Evolutionary conservation across 1,140 invertebrate species (phyloP), one percentile per base, ranked within the genome.

Genomic region (Callitettix versicolor): DNA sequence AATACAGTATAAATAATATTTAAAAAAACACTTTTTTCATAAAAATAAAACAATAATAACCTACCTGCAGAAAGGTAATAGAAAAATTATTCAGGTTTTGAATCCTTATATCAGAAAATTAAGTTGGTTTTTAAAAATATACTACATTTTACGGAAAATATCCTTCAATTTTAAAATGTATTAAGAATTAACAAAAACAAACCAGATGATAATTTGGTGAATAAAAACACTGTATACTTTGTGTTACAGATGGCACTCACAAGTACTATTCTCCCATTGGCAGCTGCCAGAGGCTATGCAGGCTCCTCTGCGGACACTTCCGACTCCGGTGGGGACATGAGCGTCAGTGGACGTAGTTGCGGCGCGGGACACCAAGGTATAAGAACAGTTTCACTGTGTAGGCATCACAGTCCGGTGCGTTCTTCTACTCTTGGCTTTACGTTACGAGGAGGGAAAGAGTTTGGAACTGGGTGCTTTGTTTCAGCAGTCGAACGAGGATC

Each of bases 401-500:
- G 53, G 12, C 36, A 43, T n/a, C n/a, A 15, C 33, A 33, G 49
- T 4, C 38, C 18, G 14, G 26, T 40, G 7, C 44, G 30, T 14
- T 21, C 26, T 17, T 54, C 53, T 24, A 24, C 30, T 15, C 51
- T 91, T 56, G 91, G 91, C 0, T 95, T 95, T 72, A 86, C 88
- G 4, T 75, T 95, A n/a, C 77, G 91, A 1, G 91, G 91, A 52
- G 92, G 93, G 2, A 76, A 82, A 51, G 93, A 96, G 69, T 89
- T 94, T 71, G 87, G 88, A 11, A 89, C 90, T 0, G 93, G 92
- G 22, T 88, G 95, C 71, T 96, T 91, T 73, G 84, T 96, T 30
- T 92, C 90, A 11, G 81, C 86, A 60, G 84, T 97, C 3, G 85
- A 91, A 53, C 78, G 81, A 2, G 85, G 83, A 17, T 90, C 91